Percentiles rank a stretch among this genome's conserved stretches.
Evolutionary conservation across 2,888 invertebrate genomes (phyloP).

Genomic region (Digitonthophagus gazella): DNA sequence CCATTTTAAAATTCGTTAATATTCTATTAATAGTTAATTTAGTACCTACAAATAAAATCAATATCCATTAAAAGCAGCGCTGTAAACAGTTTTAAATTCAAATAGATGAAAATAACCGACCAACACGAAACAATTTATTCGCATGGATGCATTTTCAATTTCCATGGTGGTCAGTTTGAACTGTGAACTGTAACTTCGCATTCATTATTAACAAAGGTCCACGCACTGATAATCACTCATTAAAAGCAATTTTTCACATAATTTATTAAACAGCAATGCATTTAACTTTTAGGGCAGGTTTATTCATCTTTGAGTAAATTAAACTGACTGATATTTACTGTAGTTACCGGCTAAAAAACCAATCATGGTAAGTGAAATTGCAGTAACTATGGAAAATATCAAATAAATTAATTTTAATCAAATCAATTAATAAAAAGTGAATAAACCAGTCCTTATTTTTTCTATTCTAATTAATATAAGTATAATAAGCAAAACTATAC

Average conservation of each 20-base stretch:
- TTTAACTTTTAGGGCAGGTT: too few relatives aligned
- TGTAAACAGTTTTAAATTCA: background rate
- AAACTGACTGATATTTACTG: too few relatives aligned
- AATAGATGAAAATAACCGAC: background rate
- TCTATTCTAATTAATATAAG: conserved; percentile 1
- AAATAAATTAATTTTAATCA: too few relatives aligned
- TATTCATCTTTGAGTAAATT: too few relatives aligned
- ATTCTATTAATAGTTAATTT: too few relatives aligned
- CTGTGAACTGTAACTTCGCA: background rate
- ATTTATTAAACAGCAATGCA: too few relatives aligned
- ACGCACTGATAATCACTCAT: background rate
- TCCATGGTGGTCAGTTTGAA: background rate
- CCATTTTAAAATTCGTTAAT: too few relatives aligned
- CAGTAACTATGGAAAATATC: too few relatives aligned
- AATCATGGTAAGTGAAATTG: too few relatives aligned
- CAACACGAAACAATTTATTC: background rate
- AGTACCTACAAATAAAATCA: background rate
- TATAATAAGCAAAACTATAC: too few relatives aligned
- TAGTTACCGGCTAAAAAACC: too few relatives aligned
- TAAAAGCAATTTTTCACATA: background rate
- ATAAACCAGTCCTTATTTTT: background rate
- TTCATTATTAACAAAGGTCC: background rate
- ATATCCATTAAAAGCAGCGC: background rate
- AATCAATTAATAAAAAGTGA: background rate
- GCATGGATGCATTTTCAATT: background rate